Evolutionary conservation across 2,113 vertebrate genomes (phyloP).

Genomic region (Scomber colias): DNA sequence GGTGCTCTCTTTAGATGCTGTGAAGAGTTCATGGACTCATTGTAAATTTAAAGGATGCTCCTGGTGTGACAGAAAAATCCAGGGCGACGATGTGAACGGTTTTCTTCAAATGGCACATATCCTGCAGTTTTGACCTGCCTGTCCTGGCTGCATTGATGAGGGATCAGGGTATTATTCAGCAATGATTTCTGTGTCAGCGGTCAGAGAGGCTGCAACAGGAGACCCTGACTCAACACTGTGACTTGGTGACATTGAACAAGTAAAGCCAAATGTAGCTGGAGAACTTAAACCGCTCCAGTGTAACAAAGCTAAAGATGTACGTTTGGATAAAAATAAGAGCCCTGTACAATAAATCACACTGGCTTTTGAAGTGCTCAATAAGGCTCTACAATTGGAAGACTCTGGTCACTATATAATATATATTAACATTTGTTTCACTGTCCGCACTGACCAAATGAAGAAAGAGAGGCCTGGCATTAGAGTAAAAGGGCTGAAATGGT

Average conservation of each 20-base stretch:
- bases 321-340: neutral
- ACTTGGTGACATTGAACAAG: slow-evolving; percentile 2
- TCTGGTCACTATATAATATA: neutral
- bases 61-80: slow-evolving; percentile 14
- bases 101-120: slow-evolving; percentile 10
- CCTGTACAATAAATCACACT: neutral
- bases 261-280: slow-evolving; percentile 8
- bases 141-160: slow-evolving; percentile 39
- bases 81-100: slow-evolving; percentile 13
- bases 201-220: slow-evolving; percentile 17
- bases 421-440: neutral
- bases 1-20: slow-evolving; percentile 46
- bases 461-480: neutral
- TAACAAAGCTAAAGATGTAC: neutral
- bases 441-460: neutral
- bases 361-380: neutral
- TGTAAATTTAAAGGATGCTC: slow-evolving; percentile 50
- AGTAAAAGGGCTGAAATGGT: neutral
- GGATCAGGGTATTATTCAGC: slow-evolving; percentile 37
- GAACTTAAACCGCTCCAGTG: slow-evolving; percentile 1
- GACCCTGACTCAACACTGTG: slow-evolving; percentile 13
- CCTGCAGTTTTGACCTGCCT: slow-evolving; percentile 27
- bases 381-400: neutral
- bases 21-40: slow-evolving; percentile 49
- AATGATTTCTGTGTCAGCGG: slow-evolving; percentile 39